Conservation (phyloP, 2,888 invertebrate genomes). For the Rhodophaea formosa region DNA sequence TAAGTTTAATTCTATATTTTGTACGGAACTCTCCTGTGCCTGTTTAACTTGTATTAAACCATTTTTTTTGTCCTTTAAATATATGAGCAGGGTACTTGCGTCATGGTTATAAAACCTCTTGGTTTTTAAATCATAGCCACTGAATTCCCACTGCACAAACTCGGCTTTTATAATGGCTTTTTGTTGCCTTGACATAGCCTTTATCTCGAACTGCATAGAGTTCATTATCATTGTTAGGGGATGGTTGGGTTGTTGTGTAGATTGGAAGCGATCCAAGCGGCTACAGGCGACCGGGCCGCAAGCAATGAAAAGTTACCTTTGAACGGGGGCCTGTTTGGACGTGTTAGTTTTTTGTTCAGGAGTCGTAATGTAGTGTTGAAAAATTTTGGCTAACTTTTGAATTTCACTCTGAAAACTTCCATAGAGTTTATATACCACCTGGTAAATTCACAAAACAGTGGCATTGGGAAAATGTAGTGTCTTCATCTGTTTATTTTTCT, state of each 20-base stretch:
- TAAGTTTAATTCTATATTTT: no score
- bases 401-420: not conserved
- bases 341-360: slow-evolving; percentile 2
- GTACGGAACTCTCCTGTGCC: no score
- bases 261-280: slow-evolving; percentile 35
- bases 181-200: not conserved
- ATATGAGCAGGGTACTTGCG: slow-evolving; percentile 7
- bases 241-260: slow-evolving; percentile 2
- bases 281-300: slow-evolving; percentile 48
- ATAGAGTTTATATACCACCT: no score
- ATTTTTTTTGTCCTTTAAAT: not conserved
- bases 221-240: not conserved
- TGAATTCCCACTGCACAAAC: not conserved
- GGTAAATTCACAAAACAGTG: no score
- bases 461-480: no score
- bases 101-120: slow-evolving; percentile 4
- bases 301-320: slow-evolving; percentile 52
- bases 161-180: slow-evolving; percentile 1
- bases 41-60: no score
- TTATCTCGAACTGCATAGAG: not conserved
- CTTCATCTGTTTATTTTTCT: no score
- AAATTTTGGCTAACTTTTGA: not conserved
- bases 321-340: slow-evolving; percentile 36
- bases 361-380: not conserved
- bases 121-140: slow-evolving; percentile 15